Conservation (phyloP, 2,797 vertebrate species). For the Ambastaia sidthimunki region DNA sequence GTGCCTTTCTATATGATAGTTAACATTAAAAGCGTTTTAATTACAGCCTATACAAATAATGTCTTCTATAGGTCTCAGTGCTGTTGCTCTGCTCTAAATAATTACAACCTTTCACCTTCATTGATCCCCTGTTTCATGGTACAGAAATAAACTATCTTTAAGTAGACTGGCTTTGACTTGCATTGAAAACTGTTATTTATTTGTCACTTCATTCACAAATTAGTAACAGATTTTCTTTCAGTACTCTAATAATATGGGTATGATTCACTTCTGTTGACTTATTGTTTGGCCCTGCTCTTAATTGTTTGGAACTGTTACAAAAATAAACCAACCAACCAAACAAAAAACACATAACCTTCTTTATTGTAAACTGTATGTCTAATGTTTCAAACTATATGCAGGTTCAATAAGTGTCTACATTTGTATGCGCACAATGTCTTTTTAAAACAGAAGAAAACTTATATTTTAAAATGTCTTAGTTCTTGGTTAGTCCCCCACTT, state of each 20-base stretch:
- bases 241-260: not conserved
- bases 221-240: not conserved
- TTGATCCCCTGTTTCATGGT: not conserved
- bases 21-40: not conserved
- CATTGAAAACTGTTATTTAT: slow-evolving; percentile 7
- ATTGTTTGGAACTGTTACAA: no score
- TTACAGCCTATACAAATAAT: not conserved
- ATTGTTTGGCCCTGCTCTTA: no score
- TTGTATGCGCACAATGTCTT: no score
- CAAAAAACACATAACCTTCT: no score
- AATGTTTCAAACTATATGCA: no score
- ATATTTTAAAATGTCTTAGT: no score
- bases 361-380: no score
- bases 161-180: not conserved
- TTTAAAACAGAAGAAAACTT: no score
- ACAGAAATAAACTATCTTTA: not conserved
- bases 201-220: not conserved
- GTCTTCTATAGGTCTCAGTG: not conserved
- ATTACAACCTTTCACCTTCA: slow-evolving; percentile 12
- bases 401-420: no score
- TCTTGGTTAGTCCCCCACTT: no score
- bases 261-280: not conserved
- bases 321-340: no score
- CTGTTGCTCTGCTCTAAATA: slow-evolving; percentile 7
- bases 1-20: not conserved